Evolutionary conservation across 2,888 invertebrate species (phyloP).

Genomic region (Drosophila yooni): DNA sequence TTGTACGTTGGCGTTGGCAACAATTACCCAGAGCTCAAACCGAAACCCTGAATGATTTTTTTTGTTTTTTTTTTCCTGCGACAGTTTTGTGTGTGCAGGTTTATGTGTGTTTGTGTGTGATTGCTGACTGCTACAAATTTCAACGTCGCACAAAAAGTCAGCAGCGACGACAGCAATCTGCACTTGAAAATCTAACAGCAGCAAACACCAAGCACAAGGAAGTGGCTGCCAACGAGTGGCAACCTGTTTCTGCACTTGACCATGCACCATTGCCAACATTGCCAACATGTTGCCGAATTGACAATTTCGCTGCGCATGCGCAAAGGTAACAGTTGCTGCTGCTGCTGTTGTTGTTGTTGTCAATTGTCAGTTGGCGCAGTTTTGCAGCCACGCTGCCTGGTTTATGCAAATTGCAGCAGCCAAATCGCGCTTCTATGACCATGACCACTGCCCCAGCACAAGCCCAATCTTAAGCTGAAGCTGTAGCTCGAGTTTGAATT

Average conservation of each 20-base stretch:
- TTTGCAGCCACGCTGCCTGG: constrained; percentile 54
- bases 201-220: constrained; percentile 62
- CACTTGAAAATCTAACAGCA: constrained; percentile 66
- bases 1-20: constrained; percentile 68
- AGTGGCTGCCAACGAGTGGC: constrained; percentile 64
- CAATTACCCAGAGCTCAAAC: constrained; percentile 60
- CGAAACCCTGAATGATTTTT: constrained; percentile 19
- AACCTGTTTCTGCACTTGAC: constrained; percentile 82
- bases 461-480: constrained; percentile 18
- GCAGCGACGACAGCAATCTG: constrained; percentile 70
- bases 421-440: constrained; percentile 36
- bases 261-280: constrained; percentile 60
- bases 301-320: constrained; percentile 69
- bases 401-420: constrained; percentile 78
- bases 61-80: constrained; percentile 31
- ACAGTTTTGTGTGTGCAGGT: constrained; percentile 40
- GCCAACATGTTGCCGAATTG: constrained; percentile 83
- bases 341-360: constrained; percentile 65
- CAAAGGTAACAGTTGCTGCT: constrained; percentile 52
- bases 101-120: constrained; percentile 49
- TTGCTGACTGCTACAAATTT: constrained; percentile 79
- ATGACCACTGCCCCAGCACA: constrained; percentile 43
- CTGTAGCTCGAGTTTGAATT: constrained; percentile 49
- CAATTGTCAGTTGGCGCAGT: constrained; percentile 69
- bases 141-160: constrained; percentile 66